Evolutionary conservation across 2,113 vertebrate genomes (phyloP).

Genomic region (Leuciscus idus): DNA sequence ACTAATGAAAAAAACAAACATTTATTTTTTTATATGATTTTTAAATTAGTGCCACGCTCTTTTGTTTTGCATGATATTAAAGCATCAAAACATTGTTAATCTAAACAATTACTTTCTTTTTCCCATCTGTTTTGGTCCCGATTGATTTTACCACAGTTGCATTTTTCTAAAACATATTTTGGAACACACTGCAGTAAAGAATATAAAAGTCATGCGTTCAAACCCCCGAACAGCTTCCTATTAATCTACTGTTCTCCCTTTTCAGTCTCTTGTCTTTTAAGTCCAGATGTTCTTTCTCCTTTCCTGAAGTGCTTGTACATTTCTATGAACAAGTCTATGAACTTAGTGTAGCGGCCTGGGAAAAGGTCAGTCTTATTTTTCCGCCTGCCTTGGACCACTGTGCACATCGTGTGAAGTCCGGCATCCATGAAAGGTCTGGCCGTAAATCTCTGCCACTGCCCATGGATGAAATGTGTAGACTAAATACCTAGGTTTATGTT

Average conservation of each 20-base stretch:
- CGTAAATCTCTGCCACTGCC: background rate
- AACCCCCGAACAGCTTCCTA: background rate
- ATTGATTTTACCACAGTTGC: background rate
- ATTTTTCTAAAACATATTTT: background rate
- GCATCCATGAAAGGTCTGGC: constrained; percentile 33
- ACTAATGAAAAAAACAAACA: background rate
- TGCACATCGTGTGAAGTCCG: constrained; percentile 1
- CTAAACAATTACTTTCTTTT: background rate
- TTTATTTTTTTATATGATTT: too few relatives aligned
- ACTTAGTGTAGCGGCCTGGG: background rate
- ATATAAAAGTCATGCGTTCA: background rate
- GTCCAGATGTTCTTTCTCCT: background rate
- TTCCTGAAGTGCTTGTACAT: background rate
- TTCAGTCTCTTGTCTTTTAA: background rate
- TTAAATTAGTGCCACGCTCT: too few relatives aligned
- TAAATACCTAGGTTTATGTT: background rate
- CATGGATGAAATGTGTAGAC: background rate
- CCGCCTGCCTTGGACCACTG: constrained; percentile 7
- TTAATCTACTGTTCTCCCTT: background rate
- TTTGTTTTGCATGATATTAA: background rate
- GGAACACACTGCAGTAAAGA: background rate
- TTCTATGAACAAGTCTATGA: background rate
- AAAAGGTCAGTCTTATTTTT: constrained; percentile 41
- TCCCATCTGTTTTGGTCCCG: background rate
- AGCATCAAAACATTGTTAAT: constrained; percentile 13